These are phyloP conservation scores for Melanophora roralis DNA, from an alignment of 2,888 invertebrate genomes.

Conservation along the genomic window DNA sequence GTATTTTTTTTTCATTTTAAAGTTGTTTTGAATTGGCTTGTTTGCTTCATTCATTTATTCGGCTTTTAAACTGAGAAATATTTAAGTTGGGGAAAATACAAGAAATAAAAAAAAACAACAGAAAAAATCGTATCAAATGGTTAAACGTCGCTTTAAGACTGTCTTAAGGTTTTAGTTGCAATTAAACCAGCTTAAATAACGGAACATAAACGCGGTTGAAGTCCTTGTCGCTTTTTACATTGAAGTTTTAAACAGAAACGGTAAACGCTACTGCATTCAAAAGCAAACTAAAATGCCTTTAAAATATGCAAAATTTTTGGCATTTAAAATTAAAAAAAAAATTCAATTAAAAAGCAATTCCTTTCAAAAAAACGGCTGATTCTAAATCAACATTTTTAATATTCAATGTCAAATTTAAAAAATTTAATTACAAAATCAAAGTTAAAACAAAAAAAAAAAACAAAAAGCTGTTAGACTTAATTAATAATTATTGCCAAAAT, in stretches of 20 bases:
- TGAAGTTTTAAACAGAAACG: neutral
- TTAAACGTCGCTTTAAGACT: constrained; percentile 44
- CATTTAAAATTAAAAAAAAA: neutral
- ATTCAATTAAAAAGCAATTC: neutral
- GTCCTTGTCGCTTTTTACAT: neutral
- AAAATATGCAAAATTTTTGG: neutral
- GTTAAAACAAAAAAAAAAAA: neutral
- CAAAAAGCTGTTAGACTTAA: neutral
- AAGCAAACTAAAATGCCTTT: neutral
- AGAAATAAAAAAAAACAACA: neutral
- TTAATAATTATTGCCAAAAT: constrained; percentile 33
- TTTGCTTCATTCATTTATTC: constrained; percentile 24
- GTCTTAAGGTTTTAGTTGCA: constrained; percentile 56
- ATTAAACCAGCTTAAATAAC: constrained; percentile 56
- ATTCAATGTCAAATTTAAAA: constrained; percentile 41
- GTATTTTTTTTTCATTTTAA: too few relatives aligned
- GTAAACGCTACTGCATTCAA: neutral
- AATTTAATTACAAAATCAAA: constrained; percentile 9
- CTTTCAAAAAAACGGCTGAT: neutral
- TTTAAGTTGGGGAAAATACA: constrained; percentile 45
- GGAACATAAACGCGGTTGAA: constrained; percentile 40
- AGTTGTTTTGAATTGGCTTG: constrained; percentile 26
- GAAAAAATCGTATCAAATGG: constrained; percentile 39
- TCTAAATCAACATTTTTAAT: constrained; percentile 16
- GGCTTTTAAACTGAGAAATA: constrained; percentile 32